Evolutionary conservation across 2,113 vertebrate genomes (phyloP).

Genomic region (Urocolius indicus): DNA sequence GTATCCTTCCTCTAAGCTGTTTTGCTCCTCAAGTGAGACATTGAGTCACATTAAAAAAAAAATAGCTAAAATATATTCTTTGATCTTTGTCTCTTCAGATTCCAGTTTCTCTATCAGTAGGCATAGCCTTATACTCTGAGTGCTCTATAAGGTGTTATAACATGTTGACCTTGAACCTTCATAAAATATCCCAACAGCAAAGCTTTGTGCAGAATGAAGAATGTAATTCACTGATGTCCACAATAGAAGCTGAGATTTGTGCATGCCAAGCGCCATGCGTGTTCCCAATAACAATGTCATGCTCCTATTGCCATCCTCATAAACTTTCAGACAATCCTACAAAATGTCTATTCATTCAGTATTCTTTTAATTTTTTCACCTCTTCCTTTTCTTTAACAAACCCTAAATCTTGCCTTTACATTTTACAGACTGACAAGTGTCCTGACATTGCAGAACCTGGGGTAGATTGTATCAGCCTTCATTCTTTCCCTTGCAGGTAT

Average conservation of each 20-base stretch:
- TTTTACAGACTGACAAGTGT: conserved; percentile 47
- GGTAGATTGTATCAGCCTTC: conserved; percentile 50
- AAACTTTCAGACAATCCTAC: background rate
- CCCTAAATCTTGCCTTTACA: conserved; percentile 41
- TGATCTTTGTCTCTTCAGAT: background rate
- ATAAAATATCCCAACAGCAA: background rate
- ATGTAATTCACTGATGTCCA: background rate
- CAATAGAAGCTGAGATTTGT: background rate
- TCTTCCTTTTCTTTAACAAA: background rate
- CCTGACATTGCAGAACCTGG: conserved; percentile 29
- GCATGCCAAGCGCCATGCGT: background rate
- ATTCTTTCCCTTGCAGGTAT: conserved; percentile 17
- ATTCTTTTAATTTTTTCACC: background rate
- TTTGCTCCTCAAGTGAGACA: background rate
- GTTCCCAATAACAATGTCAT: background rate
- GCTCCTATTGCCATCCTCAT: background rate
- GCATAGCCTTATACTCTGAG: background rate
- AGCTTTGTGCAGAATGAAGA: background rate
- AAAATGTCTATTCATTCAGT: background rate
- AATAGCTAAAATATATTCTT: background rate
- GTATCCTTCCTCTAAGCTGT: background rate
- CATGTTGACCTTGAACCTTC: background rate
- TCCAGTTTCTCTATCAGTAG: background rate
- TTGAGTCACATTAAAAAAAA: background rate
- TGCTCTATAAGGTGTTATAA: background rate